Base-by-base conservation (phyloP, 2,113 vertebrate species). In the Tenebrosternarchus preto region DNA sequence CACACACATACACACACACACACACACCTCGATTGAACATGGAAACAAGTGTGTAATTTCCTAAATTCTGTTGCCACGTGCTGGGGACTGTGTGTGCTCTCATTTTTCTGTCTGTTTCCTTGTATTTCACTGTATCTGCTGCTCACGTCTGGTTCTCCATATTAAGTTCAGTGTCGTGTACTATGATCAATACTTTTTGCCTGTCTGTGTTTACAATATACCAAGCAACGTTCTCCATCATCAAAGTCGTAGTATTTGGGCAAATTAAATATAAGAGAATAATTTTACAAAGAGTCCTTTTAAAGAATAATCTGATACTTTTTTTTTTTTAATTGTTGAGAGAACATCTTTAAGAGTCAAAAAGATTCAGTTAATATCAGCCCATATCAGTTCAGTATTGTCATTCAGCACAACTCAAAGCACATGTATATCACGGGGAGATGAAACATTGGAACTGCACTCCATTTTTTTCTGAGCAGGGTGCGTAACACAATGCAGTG, bases 401-500 rank as follows among this genome's bases (percentile, higher is more conserved):
- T 9, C 43, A 15, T 50, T 50, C 43, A 50, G 11, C 43, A 50
- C 15, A 50, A 50, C 15, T 50, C 43, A 50, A 2, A 50, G 3
- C 11, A 2, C 43, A 50, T 12, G 11, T 36, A 1, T 15, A 2
- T 12, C 43, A 50, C 15, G 43, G 43, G 12, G 43, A 50, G 43
- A 15, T 36, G 43, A 12, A 50, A 12, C 15, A 12, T 50, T 9
- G 12, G 12, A 50, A 50, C 0, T 12, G 11, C 43, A 50, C 8
- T 12, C 43, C 12, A 2, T 50, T 15, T 50, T 12, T 12, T 50
- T 12, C 43, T 50, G 5, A 50, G 43, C 43, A 56, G 66, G 24
- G 36, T 3, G 16, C 61, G 76, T 60, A 82, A 61, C 61, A 82
- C 50, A 57, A 78, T 78, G 24, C 73, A 72, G 22, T 19, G 64